Evolutionary conservation across 2,113 vertebrate genomes (phyloP).

Genomic region (Dipodomys spectabilis): DNA sequence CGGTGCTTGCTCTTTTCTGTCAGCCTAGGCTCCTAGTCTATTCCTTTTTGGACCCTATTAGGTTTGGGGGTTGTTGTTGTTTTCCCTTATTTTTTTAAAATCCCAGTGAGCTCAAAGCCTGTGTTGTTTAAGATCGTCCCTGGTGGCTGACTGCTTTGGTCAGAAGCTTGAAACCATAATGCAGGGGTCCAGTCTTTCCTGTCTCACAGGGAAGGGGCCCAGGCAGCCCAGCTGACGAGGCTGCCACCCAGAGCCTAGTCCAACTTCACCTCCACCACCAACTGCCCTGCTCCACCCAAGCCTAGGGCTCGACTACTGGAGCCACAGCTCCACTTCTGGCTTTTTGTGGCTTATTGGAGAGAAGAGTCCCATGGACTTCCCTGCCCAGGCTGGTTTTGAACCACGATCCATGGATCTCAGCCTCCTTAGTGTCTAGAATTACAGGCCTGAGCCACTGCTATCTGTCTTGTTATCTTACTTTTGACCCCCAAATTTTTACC

Average conservation of each 20-base stretch:
- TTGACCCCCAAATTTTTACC: background rate
- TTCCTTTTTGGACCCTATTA: background rate
- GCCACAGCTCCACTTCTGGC: no score
- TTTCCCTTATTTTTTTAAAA: background rate
- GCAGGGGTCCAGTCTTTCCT: background rate
- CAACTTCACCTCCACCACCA: background rate
- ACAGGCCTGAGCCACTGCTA: no score
- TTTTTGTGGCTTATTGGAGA: no score
- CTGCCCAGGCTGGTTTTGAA: no score
- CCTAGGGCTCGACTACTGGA: no score
- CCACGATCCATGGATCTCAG: no score
- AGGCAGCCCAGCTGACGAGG: rapidly evolving
- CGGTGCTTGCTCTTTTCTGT: background rate
- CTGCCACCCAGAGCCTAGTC: background rate
- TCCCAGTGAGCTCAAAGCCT: background rate
- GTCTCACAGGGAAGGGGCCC: background rate
- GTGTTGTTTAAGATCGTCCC: background rate
- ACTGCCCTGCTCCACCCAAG: background rate
- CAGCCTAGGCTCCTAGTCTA: background rate
- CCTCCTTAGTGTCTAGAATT: no score
- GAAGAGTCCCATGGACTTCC: no score
- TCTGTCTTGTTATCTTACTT: background rate
- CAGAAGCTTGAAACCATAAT: background rate
- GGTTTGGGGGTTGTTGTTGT: background rate
- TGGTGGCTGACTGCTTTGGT: background rate